Evolutionary conservation across 2,888 invertebrate species (phyloP), one percentile per base, ranked within the genome.

Genomic region (Cepaea hortensis): DNA sequence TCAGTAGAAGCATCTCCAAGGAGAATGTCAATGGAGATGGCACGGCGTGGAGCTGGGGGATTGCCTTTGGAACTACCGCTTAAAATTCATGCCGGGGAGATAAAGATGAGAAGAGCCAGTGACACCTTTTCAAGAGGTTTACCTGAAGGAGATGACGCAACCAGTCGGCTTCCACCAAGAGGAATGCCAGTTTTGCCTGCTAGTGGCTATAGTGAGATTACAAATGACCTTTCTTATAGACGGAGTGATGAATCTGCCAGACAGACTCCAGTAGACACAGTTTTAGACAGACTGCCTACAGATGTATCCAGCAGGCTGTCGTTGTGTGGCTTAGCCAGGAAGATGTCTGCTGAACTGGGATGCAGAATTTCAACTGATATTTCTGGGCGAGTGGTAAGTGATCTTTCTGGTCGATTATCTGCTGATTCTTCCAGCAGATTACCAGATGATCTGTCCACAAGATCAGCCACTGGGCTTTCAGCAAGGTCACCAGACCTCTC

Each of bases 21-120:
- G 7, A 68, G 87, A 35, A 87, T 87, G 87, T 87, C 87, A 68
- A 87, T 87, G 84, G 87, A 87, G 23, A 87, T 87, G 87, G 84
- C 87, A 46, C 72, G 87, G 13, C 72, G 87, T 13, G 83, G 65
- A n/a, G 70, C 79, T n/a, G 80, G 70, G 7, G 80, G 80, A 7
- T n/a, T 87, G 23, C 76, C 82, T 7, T 23, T 84, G 18, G 86
- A 86, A 11, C n/a, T 79, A 7, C 83, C 82, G 0, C n/a, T 76
- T 15, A 86, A 82, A 76, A 46, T 85, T 5, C 80, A 81, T 11
- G 50, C 81, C 61, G 50, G 77, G 48, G 68, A 75, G 23, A 84
- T 62, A 72, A 82, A 75, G 18, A 80, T 84, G 18, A 76, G 87
- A 65, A 35, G 81, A 75, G 61, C 80, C 4, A 84, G 84, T 82